Evolutionary conservation across 2,888 invertebrate genomes (phyloP).

Genomic region (Polyploca ridens): DNA sequence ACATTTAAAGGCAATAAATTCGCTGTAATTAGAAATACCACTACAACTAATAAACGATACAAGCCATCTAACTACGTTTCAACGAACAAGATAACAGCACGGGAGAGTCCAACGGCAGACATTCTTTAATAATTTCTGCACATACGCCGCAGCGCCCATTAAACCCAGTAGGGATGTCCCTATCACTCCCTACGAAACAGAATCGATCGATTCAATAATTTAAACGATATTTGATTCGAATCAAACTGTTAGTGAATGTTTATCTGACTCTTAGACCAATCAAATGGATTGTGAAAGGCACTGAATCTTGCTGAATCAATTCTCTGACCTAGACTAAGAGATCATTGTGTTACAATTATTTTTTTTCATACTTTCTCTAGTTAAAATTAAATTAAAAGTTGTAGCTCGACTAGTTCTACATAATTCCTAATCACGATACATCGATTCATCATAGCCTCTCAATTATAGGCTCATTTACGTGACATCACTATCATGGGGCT

Average conservation of each 20-base stretch:
- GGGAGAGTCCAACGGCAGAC: slow-evolving; percentile 42
- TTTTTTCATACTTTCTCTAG: slow-evolving; percentile 6
- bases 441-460: not conserved
- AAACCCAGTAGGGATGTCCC: not conserved
- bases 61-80: slow-evolving; percentile 28
- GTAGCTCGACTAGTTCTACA: not conserved
- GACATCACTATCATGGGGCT: slow-evolving; percentile 22
- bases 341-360: not conserved
- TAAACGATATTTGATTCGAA: not conserved
- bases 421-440: not conserved
- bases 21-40: slow-evolving; percentile 37
- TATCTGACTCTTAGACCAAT: not conserved
- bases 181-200: not conserved
- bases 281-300: slow-evolving; percentile 2
- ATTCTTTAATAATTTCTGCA: slow-evolving; percentile 46
- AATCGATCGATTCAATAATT: not conserved
- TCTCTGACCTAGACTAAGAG: not conserved
- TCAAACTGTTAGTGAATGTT: not conserved
- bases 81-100: slow-evolving; percentile 41
- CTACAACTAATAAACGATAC: slow-evolving; percentile 32
- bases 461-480: not conserved
- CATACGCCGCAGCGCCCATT: slow-evolving; percentile 13
- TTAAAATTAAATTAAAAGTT: slow-evolving; percentile 7
- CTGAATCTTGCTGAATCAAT: not conserved
- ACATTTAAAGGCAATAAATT: not conserved